phyloP scores from a whole-genome alignment of 2,113 vertebrate genomes.

The Haliaeetus leucogaster region DNA sequence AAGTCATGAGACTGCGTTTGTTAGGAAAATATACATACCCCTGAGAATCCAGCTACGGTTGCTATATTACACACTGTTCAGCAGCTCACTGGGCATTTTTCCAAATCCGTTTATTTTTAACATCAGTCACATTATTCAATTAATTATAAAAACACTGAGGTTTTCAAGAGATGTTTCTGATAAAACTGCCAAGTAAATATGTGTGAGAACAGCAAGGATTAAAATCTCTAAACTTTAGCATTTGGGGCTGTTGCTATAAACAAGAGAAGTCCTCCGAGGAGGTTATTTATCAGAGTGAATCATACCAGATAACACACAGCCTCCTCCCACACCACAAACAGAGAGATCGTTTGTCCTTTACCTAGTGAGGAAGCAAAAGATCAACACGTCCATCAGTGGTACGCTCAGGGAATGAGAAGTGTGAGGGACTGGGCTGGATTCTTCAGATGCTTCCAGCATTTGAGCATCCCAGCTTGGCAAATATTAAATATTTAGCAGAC shows the following conservation, averaged over 20 bases:
- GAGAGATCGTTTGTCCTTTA: not conserved
- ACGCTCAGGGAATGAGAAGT: not conserved
- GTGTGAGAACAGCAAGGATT: conserved; percentile 28
- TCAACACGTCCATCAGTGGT: not conserved
- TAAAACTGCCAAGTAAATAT: conserved; percentile 21
- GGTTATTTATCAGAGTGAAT: conserved; percentile 50
- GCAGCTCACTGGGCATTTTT: conserved; percentile 19
- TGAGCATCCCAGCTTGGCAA: not conserved
- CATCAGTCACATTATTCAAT: conserved; percentile 51
- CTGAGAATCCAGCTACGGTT: not conserved
- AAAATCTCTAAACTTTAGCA: conserved; percentile 4
- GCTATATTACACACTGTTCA: not conserved
- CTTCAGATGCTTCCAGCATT: not conserved
- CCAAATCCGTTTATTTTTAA: conserved; percentile 52
- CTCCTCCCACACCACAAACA: conserved; percentile 35
- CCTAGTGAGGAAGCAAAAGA: not conserved
- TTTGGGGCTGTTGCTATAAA: conserved; percentile 28
- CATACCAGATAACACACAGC: conserved; percentile 34
- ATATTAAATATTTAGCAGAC: not conserved
- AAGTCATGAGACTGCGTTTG: conserved; percentile 4
- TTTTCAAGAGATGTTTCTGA: conserved; percentile 42
- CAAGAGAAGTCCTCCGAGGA: not conserved
- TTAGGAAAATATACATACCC: conserved; percentile 35
- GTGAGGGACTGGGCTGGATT: not conserved
- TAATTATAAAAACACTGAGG: conserved; percentile 54